Evolutionary conservation across 2,113 vertebrate genomes (phyloP).

Genomic region (Nycticryphes semicollaris): DNA sequence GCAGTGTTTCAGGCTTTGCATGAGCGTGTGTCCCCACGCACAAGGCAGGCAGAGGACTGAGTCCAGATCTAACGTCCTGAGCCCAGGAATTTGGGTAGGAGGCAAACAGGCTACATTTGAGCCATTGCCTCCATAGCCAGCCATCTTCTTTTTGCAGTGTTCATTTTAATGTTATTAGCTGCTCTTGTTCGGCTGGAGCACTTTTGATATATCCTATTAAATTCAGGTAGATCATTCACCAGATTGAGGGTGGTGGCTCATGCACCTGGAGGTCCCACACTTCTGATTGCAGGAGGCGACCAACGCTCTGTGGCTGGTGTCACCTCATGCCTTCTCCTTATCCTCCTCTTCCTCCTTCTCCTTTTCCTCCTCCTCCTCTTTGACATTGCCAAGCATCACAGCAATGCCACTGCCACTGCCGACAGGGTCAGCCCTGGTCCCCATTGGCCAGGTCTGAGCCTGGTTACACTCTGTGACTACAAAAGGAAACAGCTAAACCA

Average conservation of each 20-base stretch:
- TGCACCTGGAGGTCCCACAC: not conserved
- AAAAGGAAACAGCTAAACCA: not conserved
- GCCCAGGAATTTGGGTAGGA: not conserved
- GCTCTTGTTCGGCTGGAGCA: not conserved
- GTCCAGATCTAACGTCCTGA: not conserved
- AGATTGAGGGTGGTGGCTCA: not conserved
- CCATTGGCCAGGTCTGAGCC: not conserved
- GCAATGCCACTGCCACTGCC: not conserved
- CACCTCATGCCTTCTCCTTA: not conserved
- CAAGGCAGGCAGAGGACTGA: not conserved
- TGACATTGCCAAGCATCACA: rapidly evolving
- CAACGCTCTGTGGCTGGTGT: rapidly evolving
- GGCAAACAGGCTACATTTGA: not conserved
- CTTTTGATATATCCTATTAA: not conserved
- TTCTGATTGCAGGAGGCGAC: not conserved
- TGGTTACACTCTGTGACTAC: not conserved
- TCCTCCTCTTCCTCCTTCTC: not conserved
- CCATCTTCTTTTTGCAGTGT: not conserved
- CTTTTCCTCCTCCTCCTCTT: not conserved
- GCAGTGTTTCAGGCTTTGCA: not conserved
- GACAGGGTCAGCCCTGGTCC: not conserved
- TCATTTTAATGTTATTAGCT: not conserved
- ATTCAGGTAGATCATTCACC: rapidly evolving
- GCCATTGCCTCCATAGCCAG: not conserved
- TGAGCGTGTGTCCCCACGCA: not conserved